Evolutionary conservation across 2,797 vertebrate genomes (phyloP).

Genomic region (Gouania willdenowi): DNA sequence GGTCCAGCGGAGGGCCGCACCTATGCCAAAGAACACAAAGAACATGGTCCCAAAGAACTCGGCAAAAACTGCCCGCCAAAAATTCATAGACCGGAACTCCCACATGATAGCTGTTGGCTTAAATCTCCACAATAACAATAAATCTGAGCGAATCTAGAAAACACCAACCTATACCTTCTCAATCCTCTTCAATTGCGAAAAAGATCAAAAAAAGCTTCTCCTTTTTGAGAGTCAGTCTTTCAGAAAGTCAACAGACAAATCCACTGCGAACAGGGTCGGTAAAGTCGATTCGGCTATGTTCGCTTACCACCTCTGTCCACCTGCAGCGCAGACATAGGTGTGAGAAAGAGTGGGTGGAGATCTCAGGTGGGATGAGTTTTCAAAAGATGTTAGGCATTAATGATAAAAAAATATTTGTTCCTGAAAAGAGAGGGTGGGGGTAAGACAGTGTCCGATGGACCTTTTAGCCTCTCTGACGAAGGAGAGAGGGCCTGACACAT

Average conservation of each 20-base stretch:
- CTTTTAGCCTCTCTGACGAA: constrained; percentile 77
- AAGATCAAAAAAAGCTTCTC: constrained; percentile 28
- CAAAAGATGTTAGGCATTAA: constrained; percentile 66
- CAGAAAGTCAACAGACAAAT: constrained; percentile 37
- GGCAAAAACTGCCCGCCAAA: constrained; percentile 93
- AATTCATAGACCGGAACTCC: constrained; percentile 92
- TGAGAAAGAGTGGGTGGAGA: constrained; percentile 38
- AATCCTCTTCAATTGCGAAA: constrained; percentile 30
- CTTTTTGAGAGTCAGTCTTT: constrained; percentile 39
- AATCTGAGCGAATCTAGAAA: no score
- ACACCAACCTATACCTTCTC: constrained; percentile 40
- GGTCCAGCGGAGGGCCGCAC: constrained; percentile 87
- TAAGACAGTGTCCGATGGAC: constrained; percentile 70
- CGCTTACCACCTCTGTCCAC: constrained; percentile 59
- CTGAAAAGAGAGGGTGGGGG: constrained; percentile 58
- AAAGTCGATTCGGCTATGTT: constrained; percentile 54
- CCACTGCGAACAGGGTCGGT: constrained; percentile 29
- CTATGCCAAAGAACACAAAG: constrained; percentile 91
- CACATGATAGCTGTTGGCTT: constrained; percentile 78
- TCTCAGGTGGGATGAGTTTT: constrained; percentile 55
- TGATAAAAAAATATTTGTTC: constrained; percentile 52
- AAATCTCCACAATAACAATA: no score
- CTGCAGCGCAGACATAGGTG: constrained; percentile 71
- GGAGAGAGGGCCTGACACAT: constrained; percentile 69
- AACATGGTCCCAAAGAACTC: constrained; percentile 95